phyloP scores from a whole-genome alignment of 2,888 invertebrate genomes.

The Mimachlamys varia region DNA sequence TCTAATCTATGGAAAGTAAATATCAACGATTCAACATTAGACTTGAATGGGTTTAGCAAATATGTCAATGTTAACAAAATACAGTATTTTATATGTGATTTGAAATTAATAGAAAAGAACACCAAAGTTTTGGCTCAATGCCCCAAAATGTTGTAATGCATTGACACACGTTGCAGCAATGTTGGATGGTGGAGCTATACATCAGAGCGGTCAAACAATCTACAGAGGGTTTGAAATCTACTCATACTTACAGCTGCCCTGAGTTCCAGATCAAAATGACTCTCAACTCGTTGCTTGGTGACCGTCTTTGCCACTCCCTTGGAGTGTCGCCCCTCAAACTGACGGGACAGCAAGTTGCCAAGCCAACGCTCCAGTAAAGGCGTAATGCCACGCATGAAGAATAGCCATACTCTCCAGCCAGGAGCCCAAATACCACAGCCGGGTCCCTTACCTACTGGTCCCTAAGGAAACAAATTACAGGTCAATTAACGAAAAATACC shows the following conservation, averaged over 20 bases:
- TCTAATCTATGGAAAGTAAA: too few species aligned
- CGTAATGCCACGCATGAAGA: slow-evolving; percentile 99
- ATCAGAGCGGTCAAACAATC: too few species aligned
- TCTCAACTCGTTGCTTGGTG: slow-evolving; percentile 99
- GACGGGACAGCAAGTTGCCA: slow-evolving; percentile 98
- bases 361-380: slow-evolving; percentile 98
- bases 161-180: too few species aligned
- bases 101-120: too few species aligned
- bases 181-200: too few species aligned
- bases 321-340: slow-evolving; percentile 99
- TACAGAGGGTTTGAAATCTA: neutral
- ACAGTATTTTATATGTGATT: too few species aligned
- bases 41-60: too few species aligned
- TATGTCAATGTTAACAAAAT: too few species aligned
- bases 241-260: slow-evolving; percentile 90
- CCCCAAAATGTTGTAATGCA: too few species aligned
- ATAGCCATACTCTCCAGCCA: slow-evolving; percentile 99
- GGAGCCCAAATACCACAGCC: slow-evolving; percentile 99
- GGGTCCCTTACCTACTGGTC: slow-evolving; percentile 98
- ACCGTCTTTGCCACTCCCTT: slow-evolving; percentile 99
- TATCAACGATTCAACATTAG: too few species aligned
- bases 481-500: too few species aligned
- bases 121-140: too few species aligned
- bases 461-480: slow-evolving; percentile 85
- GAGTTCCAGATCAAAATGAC: slow-evolving; percentile 99